These are phyloP conservation scores for Siphlonurus alternatus DNA, from an alignment of 2,888 invertebrate species.

Conservation along the genomic window DNA sequence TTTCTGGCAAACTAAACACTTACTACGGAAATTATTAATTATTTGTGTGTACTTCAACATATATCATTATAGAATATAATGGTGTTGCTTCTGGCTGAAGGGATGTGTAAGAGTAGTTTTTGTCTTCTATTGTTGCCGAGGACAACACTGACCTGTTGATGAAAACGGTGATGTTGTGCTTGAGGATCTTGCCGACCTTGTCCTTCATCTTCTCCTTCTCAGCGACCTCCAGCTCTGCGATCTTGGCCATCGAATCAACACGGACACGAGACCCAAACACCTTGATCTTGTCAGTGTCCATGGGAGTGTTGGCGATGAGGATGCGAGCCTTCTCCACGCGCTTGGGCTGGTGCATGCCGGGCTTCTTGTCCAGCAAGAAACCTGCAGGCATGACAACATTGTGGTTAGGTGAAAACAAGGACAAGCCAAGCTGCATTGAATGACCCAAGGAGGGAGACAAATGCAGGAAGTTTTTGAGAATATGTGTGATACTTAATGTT, in stretches of 20 bases:
- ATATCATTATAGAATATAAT: no score
- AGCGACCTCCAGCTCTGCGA: constrained; percentile 92
- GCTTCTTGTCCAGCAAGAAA: constrained; percentile 89
- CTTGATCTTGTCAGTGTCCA: constrained; percentile 99
- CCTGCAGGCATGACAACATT: no score
- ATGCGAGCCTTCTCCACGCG: constrained; percentile 89
- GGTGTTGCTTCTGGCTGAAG: no score
- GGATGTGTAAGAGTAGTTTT: no score
- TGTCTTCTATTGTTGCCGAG: no score
- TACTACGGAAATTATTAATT: no score
- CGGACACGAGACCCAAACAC: constrained; percentile 90
- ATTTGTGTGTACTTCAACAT: no score
- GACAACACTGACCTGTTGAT: constrained; percentile 81
- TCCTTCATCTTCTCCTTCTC: constrained; percentile 99
- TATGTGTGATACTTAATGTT: background rate
- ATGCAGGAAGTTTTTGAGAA: constrained; percentile 2
- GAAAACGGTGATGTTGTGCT: constrained; percentile 92
- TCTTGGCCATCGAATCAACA: constrained; percentile 83
- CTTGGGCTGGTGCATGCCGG: constrained; percentile 95
- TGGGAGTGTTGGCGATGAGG: constrained; percentile 96
- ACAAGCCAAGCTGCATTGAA: no score
- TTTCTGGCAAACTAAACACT: no score
- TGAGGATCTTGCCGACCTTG: constrained; percentile 90
- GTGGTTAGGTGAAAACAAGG: no score
- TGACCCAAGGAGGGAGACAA: background rate